phyloP scores from a whole-genome alignment of 2,113 vertebrate species.

The Cacatua alba region DNA sequence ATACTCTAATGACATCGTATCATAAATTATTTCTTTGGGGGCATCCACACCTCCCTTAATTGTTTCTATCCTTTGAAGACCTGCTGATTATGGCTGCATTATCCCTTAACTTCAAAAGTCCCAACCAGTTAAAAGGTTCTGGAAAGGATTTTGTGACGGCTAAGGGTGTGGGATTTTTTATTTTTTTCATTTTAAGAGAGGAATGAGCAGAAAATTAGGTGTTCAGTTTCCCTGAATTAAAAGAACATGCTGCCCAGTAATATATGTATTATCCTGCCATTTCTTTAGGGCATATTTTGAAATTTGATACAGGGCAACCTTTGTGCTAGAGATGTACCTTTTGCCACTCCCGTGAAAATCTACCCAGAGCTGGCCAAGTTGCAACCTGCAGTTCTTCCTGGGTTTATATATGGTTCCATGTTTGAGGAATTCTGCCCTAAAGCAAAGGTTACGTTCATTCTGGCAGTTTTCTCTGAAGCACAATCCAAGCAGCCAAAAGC shows the following conservation, averaged over 20 bases:
- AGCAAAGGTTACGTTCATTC: constrained; percentile 30
- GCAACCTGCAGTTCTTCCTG: constrained; percentile 35
- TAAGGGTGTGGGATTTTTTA: constrained; percentile 10
- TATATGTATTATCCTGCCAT: neutral
- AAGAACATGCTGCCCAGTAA: constrained; percentile 16
- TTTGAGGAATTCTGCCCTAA: constrained; percentile 50
- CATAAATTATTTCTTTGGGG: constrained; percentile 27
- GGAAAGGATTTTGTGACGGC: constrained; percentile 25
- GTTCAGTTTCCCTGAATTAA: constrained; percentile 18
- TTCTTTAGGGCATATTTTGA: constrained; percentile 59
- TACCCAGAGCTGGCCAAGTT: constrained; percentile 23
- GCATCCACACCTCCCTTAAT: constrained; percentile 52
- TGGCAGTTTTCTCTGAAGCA: neutral
- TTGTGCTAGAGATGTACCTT: constrained; percentile 48
- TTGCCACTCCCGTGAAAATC: constrained; percentile 44
- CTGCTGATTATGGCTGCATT: neutral
- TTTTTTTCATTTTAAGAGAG: neutral
- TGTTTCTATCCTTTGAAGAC: constrained; percentile 52
- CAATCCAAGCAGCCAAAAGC: neutral
- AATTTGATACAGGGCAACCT: constrained; percentile 56
- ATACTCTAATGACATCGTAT: constrained; percentile 39
- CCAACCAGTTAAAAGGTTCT: constrained; percentile 28
- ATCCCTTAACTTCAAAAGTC: constrained; percentile 43
- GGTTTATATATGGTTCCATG: constrained; percentile 21
- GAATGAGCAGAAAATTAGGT: constrained; percentile 45